Percentiles rank a stretch among this genome's conserved stretches.
These are phyloP conservation scores for Neoascia interrupta DNA, from an alignment of 2,888 invertebrate genomes.

Conservation along the genomic window DNA sequence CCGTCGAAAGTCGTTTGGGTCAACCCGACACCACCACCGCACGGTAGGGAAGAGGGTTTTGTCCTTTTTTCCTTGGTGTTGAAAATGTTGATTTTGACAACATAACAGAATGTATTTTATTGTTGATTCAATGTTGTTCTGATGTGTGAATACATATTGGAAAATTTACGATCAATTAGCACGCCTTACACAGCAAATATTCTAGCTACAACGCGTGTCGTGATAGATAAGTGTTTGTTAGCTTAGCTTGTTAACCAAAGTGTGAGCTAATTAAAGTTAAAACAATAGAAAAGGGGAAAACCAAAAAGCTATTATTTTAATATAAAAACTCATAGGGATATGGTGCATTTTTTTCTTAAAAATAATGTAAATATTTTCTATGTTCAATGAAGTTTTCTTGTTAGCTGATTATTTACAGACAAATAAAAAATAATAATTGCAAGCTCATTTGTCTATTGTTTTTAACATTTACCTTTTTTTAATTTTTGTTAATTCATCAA, in stretches of 20 bases:
- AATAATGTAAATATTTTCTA: conserved; percentile 67
- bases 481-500: conserved; percentile 56
- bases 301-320: conserved; percentile 25
- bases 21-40: too few relatives aligned
- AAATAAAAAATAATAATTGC: conserved; percentile 22
- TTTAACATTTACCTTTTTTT: conserved; percentile 69
- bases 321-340: conserved; percentile 67
- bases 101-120: too few relatives aligned
- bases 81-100: too few relatives aligned
- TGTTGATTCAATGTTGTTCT: too few relatives aligned
- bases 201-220: conserved; percentile 13
- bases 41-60: too few relatives aligned
- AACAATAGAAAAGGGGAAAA: neutral
- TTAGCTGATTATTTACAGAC: conserved; percentile 43
- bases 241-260: conserved; percentile 28
- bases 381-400: conserved; percentile 62
- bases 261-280: too few relatives aligned
- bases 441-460: conserved; percentile 55
- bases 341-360: conserved; percentile 74
- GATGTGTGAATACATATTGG: too few relatives aligned
- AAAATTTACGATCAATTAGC: too few relatives aligned
- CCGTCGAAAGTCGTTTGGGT: too few relatives aligned
- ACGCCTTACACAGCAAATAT: conserved; percentile 12
- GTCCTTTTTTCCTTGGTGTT: too few relatives aligned
- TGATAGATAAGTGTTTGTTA: conserved; percentile 22